These are phyloP conservation scores for Cyanoderma ruficeps DNA, from an alignment of 2,113 vertebrate species.

Conservation along the genomic window DNA sequence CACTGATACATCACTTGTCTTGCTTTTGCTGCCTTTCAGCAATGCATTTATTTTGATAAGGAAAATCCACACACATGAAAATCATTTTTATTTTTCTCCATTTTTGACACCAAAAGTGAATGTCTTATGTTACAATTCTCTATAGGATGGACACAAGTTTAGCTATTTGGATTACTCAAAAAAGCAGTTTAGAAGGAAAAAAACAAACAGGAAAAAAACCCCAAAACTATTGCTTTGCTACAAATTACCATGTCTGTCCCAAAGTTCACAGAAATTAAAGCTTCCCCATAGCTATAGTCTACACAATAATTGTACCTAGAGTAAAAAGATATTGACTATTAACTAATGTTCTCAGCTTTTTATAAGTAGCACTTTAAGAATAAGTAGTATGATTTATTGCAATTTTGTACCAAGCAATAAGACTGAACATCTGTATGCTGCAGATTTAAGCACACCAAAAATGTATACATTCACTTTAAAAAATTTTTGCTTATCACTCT, in stretches of 20 bases:
- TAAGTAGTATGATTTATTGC: slow-evolving; percentile 69
- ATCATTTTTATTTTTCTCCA: slow-evolving; percentile 60
- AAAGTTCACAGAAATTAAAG: slow-evolving; percentile 56
- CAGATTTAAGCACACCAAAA: slow-evolving; percentile 61
- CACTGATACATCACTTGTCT: background rate
- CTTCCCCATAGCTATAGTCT: slow-evolving; percentile 34
- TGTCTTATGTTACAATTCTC: slow-evolving; percentile 60
- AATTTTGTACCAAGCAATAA: slow-evolving; percentile 64
- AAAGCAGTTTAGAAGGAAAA: slow-evolving; percentile 39
- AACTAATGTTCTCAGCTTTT: slow-evolving; percentile 49
- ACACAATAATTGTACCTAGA: slow-evolving; percentile 35
- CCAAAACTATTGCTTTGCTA: slow-evolving; percentile 38
- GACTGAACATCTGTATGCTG: slow-evolving; percentile 46
- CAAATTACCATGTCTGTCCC: slow-evolving; percentile 32
- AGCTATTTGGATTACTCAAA: slow-evolving; percentile 51
- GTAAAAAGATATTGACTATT: slow-evolving; percentile 41
- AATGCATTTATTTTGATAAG: slow-evolving; percentile 53
- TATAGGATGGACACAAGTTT: slow-evolving; percentile 64
- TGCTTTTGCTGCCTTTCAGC: slow-evolving; percentile 44
- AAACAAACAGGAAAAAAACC: slow-evolving; percentile 12
- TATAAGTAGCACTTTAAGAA: slow-evolving; percentile 65
- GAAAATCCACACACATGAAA: slow-evolving; percentile 65
- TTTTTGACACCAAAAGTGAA: slow-evolving; percentile 67
- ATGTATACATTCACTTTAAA: slow-evolving; percentile 70
- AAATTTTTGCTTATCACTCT: slow-evolving; percentile 61